Evolutionary conservation across 1,140 invertebrate species (phyloP), one percentile per base, ranked within the genome.

Genomic region (Calephelis virginiensis): DNA sequence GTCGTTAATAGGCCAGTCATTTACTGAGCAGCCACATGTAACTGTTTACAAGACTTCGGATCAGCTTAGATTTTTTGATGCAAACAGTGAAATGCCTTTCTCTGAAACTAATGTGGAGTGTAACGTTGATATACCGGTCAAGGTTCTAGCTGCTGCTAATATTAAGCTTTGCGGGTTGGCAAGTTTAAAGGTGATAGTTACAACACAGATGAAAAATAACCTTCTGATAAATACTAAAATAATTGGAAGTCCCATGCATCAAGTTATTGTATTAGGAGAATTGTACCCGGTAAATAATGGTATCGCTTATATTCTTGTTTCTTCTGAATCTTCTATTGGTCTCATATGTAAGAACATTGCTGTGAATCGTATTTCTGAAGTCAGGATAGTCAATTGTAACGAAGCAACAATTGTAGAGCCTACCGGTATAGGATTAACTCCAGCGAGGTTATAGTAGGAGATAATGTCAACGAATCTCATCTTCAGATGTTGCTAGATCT

Each of bases 11-110:
- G 71, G 71, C 43, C 71, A 76, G 10, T 48, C 69, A 2, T 73
- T 66, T 66, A 69, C 74, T 0, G 74, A 76, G 48, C 67, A 69
- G 48, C 63, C 67, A 6, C 67, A 76, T 63, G 45, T 76, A 12
- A 10, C 28, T 14, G 61, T 71, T 0, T 68, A 56, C 50, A 76
- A 73, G 56, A 46, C 38, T 61, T 40, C 38, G 4, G 38, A 8
- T 13, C 62, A 63, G 13, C 43, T 72, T 3, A 28, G 62, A 43
- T 69, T 75, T 40, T 46, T 71, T 46, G 13, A 69, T 17, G 17
- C 64, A 38, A 11, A 37, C 38, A 46, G 8, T 50, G 46, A 70
- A 14, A n/a, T 72, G 47, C 56, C 64, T 10, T 64, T 53, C 47
- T 53, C 17, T 14, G 38, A 53, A n/a, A 8, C 40, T 5, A 9